These are phyloP conservation scores for Arenaria interpres DNA, from an alignment of 2,113 vertebrate genomes.

Conservation along the genomic window DNA sequence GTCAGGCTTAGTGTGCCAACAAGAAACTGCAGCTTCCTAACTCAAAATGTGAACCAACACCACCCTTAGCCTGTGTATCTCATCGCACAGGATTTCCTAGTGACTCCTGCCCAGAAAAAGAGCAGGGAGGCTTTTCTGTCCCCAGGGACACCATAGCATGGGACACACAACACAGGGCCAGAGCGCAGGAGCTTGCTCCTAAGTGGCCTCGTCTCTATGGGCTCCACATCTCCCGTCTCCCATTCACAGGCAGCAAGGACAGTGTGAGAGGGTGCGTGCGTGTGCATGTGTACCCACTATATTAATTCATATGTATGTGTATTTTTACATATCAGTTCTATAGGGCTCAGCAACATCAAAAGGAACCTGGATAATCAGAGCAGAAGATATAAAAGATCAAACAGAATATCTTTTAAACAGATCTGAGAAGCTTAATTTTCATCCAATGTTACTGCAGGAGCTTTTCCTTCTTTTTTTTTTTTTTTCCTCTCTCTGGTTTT, in stretches of 20 bases:
- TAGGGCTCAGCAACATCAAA: conserved; percentile 75
- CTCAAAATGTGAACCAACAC: background rate
- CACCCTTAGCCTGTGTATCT: background rate
- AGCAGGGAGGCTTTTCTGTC: background rate
- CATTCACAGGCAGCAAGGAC: background rate
- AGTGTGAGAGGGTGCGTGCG: background rate
- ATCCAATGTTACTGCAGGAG: conserved; percentile 71
- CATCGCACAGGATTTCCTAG: background rate
- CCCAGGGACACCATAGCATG: no score
- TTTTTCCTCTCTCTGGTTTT: background rate
- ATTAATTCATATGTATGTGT: conserved; percentile 74
- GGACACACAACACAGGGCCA: background rate
- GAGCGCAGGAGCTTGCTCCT: background rate
- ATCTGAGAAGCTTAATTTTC: conserved; percentile 76
- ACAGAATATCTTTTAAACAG: conserved; percentile 80
- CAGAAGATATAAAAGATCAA: conserved; percentile 78
- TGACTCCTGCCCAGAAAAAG: background rate
- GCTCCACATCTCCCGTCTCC: background rate
- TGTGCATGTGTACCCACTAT: conserved; percentile 26
- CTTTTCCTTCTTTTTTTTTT: conserved; percentile 48
- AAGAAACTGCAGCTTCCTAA: background rate
- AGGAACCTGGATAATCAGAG: conserved; percentile 76
- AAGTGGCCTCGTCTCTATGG: background rate
- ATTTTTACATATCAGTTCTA: conserved; percentile 76
- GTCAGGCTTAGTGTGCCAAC: background rate